Conservation (phyloP, 2,797 vertebrate genomes). For the Otolemur crassicaudatus region DNA sequence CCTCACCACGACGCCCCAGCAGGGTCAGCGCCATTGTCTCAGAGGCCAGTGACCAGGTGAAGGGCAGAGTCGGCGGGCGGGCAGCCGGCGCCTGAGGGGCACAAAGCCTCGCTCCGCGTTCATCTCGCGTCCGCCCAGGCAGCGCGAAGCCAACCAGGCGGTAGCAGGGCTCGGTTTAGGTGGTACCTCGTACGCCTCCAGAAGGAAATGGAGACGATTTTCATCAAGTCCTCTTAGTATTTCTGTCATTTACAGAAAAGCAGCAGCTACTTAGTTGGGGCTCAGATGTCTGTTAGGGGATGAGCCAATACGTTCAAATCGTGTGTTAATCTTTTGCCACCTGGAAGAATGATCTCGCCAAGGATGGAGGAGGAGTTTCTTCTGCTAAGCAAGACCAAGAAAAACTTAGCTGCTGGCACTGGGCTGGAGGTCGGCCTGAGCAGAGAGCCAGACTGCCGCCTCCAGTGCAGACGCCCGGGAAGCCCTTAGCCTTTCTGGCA, state of each 20-base stretch:
- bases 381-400: not conserved
- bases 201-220: not conserved
- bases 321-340: not conserved
- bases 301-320: not conserved
- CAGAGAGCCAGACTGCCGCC: not conserved
- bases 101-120: not conserved
- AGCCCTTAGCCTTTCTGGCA: not conserved
- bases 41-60: not conserved
- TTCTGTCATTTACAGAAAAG: not conserved
- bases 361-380: not conserved
- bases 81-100: not conserved
- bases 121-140: not conserved
- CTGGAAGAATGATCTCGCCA: not conserved
- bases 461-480: not conserved
- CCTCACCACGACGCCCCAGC: not conserved
- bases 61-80: not conserved
- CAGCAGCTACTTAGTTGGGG: not conserved
- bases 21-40: slow-evolving; percentile 64
- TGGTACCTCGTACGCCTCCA: not conserved
- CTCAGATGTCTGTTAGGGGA: not conserved
- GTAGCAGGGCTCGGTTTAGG: not conserved
- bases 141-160: not conserved
- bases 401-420: not conserved
- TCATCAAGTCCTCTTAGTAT: not conserved
- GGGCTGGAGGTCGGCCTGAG: not conserved